Base-by-base conservation (phyloP, 2,113 vertebrate genomes). In the Ptilonorhynchus violaceus region DNA sequence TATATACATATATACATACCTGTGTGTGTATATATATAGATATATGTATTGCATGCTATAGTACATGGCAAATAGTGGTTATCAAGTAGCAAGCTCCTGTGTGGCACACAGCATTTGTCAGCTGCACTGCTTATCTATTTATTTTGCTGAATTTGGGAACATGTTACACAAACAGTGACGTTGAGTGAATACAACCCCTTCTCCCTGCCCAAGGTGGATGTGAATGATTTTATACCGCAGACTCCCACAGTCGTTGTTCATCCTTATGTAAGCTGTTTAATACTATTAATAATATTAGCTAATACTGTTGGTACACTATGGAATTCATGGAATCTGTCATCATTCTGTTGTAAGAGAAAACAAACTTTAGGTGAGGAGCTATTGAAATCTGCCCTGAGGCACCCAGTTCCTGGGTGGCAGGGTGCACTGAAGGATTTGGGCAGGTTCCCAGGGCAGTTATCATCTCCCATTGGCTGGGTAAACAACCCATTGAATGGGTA, bases 291-390 rank as follows among this genome's bases (percentile, higher is more conserved):
- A 47, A 18, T 47, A 55, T 39, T 55, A 17, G 5, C 9, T 55
- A 46, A 33, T 22, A 22, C 9, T 27, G 6, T 39, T 39, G 11
- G 9, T 39, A 55, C 0, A 0, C 17, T 55, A 24, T 20, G 10
- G 41, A 33, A 33, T 73, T 14, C 46, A 24, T 20, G 10, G 41
- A 33, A 33, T 73, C 33, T 84, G 7, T 63, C 4, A 17, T 33
- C 49, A 39, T 55, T 9, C 21, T 22, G 15, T 4, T 23, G 15
- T n/a, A 85, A 74, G 18, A 39, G n/a, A 62, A 72, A 52, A 72
- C 4, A 42, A 10, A 8, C 18, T 55, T 64, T 22, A 47, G 21
- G 14, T 17, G 19, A 47, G 7, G 5, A 74, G 28, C 18, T 39
- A n/a, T 5, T 85, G 19, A 85, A 64, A 39, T n/a, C n/a, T 64